Evolutionary conservation across 2,888 invertebrate genomes (phyloP).

Genomic region (Arge pagana): DNA sequence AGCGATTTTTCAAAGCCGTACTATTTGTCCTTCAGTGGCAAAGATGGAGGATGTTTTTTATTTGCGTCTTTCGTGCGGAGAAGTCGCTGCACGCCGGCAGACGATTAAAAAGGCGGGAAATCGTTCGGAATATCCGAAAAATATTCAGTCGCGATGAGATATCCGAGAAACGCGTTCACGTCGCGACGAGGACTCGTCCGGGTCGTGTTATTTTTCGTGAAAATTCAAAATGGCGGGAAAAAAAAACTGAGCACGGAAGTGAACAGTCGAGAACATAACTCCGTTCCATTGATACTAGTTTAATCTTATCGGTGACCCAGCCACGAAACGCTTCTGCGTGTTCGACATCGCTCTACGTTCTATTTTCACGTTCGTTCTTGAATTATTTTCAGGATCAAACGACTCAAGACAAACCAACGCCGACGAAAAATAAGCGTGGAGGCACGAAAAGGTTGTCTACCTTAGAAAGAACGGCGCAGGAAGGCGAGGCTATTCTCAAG

Average conservation of each 20-base stretch:
- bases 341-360: too few relatives aligned
- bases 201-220: conserved; percentile 27
- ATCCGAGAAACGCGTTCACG: too few relatives aligned
- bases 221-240: conserved; percentile 36
- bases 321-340: background rate
- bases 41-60: conserved; percentile 50
- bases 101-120: conserved; percentile 49
- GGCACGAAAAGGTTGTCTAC: conserved; percentile 60
- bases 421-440: conserved; percentile 58
- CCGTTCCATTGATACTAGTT: conserved; percentile 40
- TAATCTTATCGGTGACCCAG: conserved; percentile 43
- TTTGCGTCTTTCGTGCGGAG: conserved; percentile 27
- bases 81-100: conserved; percentile 36
- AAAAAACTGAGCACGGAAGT: too few relatives aligned
- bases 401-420: conserved; percentile 49
- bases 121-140: conserved; percentile 20
- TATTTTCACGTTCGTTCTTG: too few relatives aligned
- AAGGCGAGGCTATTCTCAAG: conserved; percentile 62
- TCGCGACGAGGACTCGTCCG: background rate
- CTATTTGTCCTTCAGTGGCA: conserved; percentile 52
- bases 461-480: conserved; percentile 60
- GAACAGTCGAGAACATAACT: too few relatives aligned
- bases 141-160: conserved; percentile 1
- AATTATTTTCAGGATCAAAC: conserved; percentile 53
- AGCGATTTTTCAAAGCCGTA: conserved; percentile 46